phyloP scores from a whole-genome alignment of 2,797 vertebrate genomes.

The Rhabdophis nuchalis region DNA sequence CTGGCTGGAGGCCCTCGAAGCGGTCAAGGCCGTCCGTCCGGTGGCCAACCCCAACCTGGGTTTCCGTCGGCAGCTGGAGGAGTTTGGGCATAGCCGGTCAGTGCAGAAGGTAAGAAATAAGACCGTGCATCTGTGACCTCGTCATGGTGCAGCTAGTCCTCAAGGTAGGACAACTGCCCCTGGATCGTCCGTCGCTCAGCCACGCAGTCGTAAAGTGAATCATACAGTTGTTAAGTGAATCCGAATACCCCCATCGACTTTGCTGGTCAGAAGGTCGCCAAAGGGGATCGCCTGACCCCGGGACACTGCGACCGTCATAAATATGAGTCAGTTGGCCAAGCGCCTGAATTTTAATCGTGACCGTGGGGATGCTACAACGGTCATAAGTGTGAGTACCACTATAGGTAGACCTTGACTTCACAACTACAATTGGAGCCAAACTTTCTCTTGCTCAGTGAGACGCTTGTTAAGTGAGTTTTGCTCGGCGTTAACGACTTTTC shows the following conservation, averaged over 20 bases:
- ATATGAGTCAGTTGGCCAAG: not conserved
- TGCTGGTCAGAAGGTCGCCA: not conserved
- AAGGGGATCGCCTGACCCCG: not conserved
- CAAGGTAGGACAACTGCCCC: not conserved
- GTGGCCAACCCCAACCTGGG: conserved; percentile 75
- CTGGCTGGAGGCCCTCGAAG: conserved; percentile 71
- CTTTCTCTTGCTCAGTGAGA: not conserved
- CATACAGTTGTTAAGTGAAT: not conserved
- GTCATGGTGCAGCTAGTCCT: not conserved
- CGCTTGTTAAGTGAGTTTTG: not conserved
- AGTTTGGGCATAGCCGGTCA: conserved; percentile 52
- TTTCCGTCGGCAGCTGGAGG: conserved; percentile 74
- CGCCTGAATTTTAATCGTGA: not conserved
- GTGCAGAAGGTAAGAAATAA: conserved; percentile 60
- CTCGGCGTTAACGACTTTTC: not conserved
- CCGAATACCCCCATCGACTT: not conserved
- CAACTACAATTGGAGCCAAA: rapidly evolving
- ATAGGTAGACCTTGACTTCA: not conserved
- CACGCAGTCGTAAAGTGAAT: not conserved
- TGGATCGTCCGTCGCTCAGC: not conserved
- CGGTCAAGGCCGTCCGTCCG: conserved; percentile 64
- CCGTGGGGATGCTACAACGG: not conserved
- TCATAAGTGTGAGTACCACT: not conserved
- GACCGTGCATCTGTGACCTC: not conserved
- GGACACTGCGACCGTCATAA: not conserved